A percentile compares a stretch with the other conserved stretches of the same genome.
Evolutionary conservation across 2,113 vertebrate genomes (phyloP).

Genomic region (Alethe diademata): DNA sequence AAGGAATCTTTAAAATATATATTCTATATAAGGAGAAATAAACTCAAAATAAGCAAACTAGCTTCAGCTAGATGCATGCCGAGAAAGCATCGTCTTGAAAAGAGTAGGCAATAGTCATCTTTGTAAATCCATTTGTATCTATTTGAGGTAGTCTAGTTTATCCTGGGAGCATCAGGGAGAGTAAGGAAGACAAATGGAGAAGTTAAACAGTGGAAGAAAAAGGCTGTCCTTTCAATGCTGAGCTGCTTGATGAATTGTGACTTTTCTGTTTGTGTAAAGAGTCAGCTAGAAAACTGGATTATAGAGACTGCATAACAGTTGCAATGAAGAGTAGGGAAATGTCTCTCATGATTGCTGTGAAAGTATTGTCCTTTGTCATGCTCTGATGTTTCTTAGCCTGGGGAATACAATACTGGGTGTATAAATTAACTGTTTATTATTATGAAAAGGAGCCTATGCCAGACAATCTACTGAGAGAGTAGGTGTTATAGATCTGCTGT

Average conservation of each 20-base stretch:
- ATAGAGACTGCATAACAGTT: neutral
- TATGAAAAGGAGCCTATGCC: neutral
- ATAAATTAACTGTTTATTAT: neutral
- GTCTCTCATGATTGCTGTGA: neutral
- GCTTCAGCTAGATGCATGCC: neutral
- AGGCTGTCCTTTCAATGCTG: neutral
- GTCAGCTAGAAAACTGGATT: neutral
- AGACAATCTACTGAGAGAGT: neutral
- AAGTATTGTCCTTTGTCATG: neutral
- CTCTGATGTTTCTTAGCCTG: neutral
- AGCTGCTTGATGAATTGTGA: neutral
- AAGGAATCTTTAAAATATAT: neutral
- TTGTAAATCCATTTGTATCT: neutral
- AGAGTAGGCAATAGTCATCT: neutral
- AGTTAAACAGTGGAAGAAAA: neutral
- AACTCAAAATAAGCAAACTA: neutral
- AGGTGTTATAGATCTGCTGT: neutral
- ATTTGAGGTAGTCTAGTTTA: neutral
- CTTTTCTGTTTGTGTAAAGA: neutral
- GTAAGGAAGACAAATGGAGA: neutral
- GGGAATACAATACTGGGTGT: neutral
- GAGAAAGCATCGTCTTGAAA: neutral
- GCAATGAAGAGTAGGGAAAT: neutral
- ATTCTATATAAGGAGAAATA: neutral
- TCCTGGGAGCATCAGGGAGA: neutral